Base-by-base conservation (phyloP, 1,140 invertebrate species). In the Drosophila mayri region DNA sequence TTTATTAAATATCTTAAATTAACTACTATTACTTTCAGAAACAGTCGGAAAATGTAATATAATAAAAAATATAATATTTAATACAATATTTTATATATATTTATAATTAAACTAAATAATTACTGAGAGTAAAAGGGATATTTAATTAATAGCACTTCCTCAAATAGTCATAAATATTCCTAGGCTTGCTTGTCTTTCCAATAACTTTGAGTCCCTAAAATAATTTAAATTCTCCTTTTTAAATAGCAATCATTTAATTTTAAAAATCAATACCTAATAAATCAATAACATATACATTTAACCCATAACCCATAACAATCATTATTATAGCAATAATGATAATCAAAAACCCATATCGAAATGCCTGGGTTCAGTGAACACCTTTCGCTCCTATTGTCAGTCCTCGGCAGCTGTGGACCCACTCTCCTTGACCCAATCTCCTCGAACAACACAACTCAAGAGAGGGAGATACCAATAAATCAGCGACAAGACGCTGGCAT, bases 391-490 rank as follows among this genome's bases (percentile, higher is more conserved):
- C 50, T 12, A 59, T 70, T 72, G 50, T 35, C 54, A 38, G 25
- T 59, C 63, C 54, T 28, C 46, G 43, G 63, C 65, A 70, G 75
- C 57, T 78, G 74, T 22, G 8, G 11, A 14, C 37, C 67, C 67
- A 68, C 40, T 83, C 52, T 63, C 83, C 83, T 87, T 87, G 83
- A 88, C 84, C 84, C 84, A 66, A 84, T 83, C 66, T 16, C 40
- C 62, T 46, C 18, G 18, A 46, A 32, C 22, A 67, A 68, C 49
- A 68, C 18, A 16, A 25, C 16, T 0, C 6, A 6, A 6, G 5
- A 18, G 28, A 35, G 5, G 25, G 37, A 38, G 30, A 54, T 49
- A 50, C 46, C 84, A 63, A 87, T 88, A 90, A 88, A 88, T 88
- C 84, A 88, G 84, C 76, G 68, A 50, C 74, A 68, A 78, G 54